Percentiles rank a stretch among this genome's conserved stretches.
Conservation (phyloP, 2,888 invertebrate species). For the Megamerina dolium region DNA sequence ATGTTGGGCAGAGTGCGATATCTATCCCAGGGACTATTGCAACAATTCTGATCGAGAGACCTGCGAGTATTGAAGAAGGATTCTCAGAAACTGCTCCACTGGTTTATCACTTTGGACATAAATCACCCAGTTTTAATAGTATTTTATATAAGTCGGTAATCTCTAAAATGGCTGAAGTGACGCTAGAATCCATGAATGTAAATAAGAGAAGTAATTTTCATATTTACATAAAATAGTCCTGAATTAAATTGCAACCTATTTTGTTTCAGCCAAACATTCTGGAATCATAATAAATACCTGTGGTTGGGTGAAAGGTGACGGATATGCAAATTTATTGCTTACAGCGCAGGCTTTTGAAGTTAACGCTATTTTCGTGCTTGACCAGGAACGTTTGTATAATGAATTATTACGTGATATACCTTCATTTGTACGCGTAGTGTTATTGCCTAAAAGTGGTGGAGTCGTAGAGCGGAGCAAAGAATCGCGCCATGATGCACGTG, state of each 20-base stretch:
- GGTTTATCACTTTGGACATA: slow-evolving; percentile 91
- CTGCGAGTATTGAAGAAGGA: slow-evolving; percentile 90
- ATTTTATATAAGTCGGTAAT: slow-evolving; percentile 80
- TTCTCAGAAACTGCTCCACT: slow-evolving; percentile 90
- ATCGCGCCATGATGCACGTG: slow-evolving; percentile 68
- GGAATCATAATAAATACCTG: slow-evolving; percentile 97
- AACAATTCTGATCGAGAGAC: slow-evolving; percentile 83
- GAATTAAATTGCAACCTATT: background rate
- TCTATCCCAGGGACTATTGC: slow-evolving; percentile 90
- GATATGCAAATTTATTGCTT: slow-evolving; percentile 80
- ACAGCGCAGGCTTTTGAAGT: slow-evolving; percentile 93
- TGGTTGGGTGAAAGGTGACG: slow-evolving; percentile 92
- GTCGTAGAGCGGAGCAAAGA: slow-evolving; percentile 80
- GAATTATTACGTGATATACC: slow-evolving; percentile 92
- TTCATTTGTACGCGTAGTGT: slow-evolving; percentile 83
- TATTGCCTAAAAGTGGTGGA: slow-evolving; percentile 93
- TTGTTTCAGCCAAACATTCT: slow-evolving; percentile 63
- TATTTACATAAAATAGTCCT: background rate
- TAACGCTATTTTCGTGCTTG: slow-evolving; percentile 89
- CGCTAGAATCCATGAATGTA: slow-evolving; percentile 74
- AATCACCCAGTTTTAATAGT: slow-evolving; percentile 66
- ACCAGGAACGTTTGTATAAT: slow-evolving; percentile 93
- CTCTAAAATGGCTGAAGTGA: slow-evolving; percentile 77
- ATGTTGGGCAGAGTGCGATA: slow-evolving; percentile 91
- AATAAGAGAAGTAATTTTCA: slow-evolving; percentile 70